Evolutionary conservation across 2,797 vertebrate genomes (phyloP).

Genomic region (Sphenodon punctatus): DNA sequence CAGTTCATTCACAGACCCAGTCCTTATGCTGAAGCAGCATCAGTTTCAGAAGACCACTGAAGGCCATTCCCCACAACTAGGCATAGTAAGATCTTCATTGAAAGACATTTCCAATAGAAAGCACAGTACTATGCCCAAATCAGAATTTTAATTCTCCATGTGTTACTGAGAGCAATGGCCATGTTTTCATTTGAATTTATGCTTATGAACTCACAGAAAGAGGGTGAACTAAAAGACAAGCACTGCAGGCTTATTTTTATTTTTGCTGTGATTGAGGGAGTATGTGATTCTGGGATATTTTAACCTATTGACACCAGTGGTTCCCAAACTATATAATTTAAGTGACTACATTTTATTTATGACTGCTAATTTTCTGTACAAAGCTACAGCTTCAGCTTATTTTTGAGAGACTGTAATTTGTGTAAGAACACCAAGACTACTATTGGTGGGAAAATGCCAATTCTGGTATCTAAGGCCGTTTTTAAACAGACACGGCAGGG

Average conservation of each 20-base stretch:
- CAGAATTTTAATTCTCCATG: not conserved
- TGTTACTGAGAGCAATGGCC: slow-evolving; percentile 3
- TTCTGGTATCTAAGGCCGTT: not conserved
- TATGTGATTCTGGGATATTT: no score
- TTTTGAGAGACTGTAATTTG: slow-evolving; percentile 31
- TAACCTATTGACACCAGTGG: no score
- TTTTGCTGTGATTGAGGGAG: no score
- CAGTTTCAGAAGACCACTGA: slow-evolving; percentile 28
- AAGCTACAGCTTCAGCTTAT: not conserved
- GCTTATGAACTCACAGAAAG: slow-evolving; percentile 15
- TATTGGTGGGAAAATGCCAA: slow-evolving; percentile 4
- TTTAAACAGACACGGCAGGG: no score
- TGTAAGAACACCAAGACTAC: no score
- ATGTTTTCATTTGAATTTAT: not conserved
- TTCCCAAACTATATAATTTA: no score
- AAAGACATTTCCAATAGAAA: not conserved
- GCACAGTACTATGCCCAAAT: not conserved
- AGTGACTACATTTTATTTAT: slow-evolving; percentile 39
- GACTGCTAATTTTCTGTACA: not conserved
- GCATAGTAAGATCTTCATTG: slow-evolving; percentile 31
- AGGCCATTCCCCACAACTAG: slow-evolving; percentile 26
- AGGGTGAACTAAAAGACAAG: not conserved
- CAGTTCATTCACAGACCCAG: slow-evolving; percentile 1
- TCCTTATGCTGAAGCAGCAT: slow-evolving; percentile 15
- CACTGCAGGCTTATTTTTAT: no score